Percentiles rank a stretch among this genome's conserved stretches.
Conservation (phyloP, 2,113 vertebrate species). For the Gobius niger region DNA sequence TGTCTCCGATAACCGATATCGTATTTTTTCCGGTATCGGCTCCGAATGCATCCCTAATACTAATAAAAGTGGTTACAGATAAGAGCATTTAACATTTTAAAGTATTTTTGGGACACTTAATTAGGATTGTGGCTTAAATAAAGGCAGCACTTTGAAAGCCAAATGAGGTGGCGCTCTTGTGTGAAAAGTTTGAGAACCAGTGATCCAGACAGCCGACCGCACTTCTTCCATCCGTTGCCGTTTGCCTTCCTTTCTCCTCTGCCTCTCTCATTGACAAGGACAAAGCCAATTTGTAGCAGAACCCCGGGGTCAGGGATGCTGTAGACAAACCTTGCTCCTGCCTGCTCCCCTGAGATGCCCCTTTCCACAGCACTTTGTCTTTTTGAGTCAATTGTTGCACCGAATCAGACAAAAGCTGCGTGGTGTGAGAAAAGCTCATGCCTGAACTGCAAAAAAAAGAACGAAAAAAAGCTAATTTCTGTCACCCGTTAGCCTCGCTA, state of each 20-base stretch:
- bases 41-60: no score
- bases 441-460: slow-evolving; percentile 54
- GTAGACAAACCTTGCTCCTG: slow-evolving; percentile 69
- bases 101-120: no score
- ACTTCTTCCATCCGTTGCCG: slow-evolving; percentile 27
- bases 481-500: slow-evolving; percentile 63
- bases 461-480: slow-evolving; percentile 67
- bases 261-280: slow-evolving; percentile 73
- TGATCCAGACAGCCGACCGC: slow-evolving; percentile 35
- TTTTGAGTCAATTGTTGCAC: slow-evolving; percentile 72
- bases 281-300: slow-evolving; percentile 78
- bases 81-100: no score
- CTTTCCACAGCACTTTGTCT: slow-evolving; percentile 75
- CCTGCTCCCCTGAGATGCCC: slow-evolving; percentile 61
- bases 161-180: neutral
- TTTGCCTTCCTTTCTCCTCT: slow-evolving; percentile 33
- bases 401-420: slow-evolving; percentile 43
- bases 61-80: no score
- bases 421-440: slow-evolving; percentile 20
- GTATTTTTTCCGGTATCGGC: no score
- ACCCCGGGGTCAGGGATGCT: slow-evolving; percentile 67
- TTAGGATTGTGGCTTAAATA: no score
- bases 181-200: slow-evolving; percentile 5
- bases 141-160: neutral
- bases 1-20: no score